Evolutionary conservation across 2,113 vertebrate genomes (phyloP).

Genomic region (Tretioscincus oriximinensis): DNA sequence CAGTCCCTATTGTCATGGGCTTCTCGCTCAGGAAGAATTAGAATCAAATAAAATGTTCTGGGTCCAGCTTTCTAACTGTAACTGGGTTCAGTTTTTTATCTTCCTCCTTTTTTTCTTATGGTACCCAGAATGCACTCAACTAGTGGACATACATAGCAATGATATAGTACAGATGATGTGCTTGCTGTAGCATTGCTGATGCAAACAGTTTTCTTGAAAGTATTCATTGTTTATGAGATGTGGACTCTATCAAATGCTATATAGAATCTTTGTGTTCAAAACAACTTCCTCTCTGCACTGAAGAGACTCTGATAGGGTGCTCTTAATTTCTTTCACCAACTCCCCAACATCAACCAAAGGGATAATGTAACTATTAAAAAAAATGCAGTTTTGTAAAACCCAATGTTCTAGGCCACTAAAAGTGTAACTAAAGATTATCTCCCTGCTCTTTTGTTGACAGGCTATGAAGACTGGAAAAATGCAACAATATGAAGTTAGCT

Average conservation of each 20-base stretch:
- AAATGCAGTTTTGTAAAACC: no score
- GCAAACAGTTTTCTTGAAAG: slow-evolving; percentile 8
- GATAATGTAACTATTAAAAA: no score
- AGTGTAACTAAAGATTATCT: no score
- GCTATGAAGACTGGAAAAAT: no score
- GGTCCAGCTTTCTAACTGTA: neutral
- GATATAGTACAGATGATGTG: neutral
- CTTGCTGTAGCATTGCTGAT: neutral
- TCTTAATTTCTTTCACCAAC: neutral
- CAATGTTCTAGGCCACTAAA: no score
- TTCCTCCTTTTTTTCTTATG: no score
- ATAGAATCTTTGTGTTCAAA: neutral
- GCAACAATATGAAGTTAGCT: no score
- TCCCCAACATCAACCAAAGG: neutral
- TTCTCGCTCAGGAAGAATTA: neutral
- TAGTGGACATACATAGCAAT: neutral
- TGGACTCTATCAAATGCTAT: neutral
- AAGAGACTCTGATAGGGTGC: no score
- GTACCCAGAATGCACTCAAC: neutral
- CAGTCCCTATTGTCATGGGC: neutral
- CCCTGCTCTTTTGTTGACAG: no score
- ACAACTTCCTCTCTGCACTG: neutral
- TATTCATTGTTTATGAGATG: neutral
- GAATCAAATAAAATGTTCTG: neutral
- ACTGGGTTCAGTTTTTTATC: neutral